Evolutionary conservation across 2,888 invertebrate genomes (phyloP).

Genomic region (Eilema sororculum): DNA sequence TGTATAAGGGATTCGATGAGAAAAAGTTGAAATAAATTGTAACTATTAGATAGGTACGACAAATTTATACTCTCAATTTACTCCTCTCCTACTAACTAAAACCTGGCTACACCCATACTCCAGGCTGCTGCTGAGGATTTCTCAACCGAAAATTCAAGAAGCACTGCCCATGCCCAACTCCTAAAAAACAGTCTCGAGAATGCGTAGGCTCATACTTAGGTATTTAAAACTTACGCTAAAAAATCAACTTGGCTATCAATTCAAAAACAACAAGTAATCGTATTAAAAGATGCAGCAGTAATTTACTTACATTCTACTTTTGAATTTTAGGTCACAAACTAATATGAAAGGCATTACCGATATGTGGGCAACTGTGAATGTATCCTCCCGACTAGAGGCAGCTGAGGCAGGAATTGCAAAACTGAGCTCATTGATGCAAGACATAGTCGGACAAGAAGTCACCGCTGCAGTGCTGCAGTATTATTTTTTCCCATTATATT

Average conservation of each 20-base stretch:
- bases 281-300: background rate
- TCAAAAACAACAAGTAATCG: background rate
- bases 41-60: no score
- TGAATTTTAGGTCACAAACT: constrained; percentile 69
- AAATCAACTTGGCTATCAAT: no score
- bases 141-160: background rate
- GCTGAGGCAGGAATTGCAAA: constrained; percentile 88
- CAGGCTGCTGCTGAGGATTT: background rate
- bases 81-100: no score
- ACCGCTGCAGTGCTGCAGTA: background rate
- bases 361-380: constrained; percentile 89
- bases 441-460: constrained; percentile 77
- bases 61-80: background rate
- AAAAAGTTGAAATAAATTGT: no score
- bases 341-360: constrained; percentile 85
- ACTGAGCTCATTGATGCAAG: constrained; percentile 87
- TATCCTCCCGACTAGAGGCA: constrained; percentile 89
- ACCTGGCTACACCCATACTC: no score
- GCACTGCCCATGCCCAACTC: no score
- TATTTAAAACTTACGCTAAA: no score
- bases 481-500: background rate
- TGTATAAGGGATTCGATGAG: background rate
- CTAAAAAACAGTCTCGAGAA: no score
- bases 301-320: background rate
- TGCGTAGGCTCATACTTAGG: no score